These are phyloP conservation scores for Pterocles gutturalis DNA, from an alignment of 2,113 vertebrate genomes.

Conservation along the genomic window DNA sequence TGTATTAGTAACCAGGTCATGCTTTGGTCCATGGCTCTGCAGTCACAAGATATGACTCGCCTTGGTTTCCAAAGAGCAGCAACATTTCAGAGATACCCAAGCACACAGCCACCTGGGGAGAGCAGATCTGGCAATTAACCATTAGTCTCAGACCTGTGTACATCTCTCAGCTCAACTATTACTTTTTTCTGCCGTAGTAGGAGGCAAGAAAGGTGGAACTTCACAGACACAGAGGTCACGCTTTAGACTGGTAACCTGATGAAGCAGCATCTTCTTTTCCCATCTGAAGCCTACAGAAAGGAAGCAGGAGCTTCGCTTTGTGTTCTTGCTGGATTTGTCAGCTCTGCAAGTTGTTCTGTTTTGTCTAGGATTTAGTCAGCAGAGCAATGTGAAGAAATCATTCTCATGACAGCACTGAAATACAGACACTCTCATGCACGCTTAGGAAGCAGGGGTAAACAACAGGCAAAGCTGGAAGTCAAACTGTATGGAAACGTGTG, in stretches of 20 bases:
- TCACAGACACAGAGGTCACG: neutral
- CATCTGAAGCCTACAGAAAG: neutral
- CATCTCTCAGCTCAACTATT: neutral
- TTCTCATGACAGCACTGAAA: neutral
- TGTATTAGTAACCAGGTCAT: constrained; percentile 25
- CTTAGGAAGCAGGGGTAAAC: neutral
- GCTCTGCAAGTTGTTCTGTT: neutral
- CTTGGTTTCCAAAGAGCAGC: neutral
- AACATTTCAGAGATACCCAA: neutral
- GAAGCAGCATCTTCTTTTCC: neutral
- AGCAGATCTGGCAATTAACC: neutral
- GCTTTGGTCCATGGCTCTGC: neutral
- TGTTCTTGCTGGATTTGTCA: neutral
- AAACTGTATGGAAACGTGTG: neutral
- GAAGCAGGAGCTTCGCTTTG: neutral
- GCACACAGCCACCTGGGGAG: neutral
- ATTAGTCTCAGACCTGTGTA: neutral
- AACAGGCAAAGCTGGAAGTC: neutral
- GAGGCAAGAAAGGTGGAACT: neutral
- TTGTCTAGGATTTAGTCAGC: neutral
- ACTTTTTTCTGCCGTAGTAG: neutral
- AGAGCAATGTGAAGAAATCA: neutral
- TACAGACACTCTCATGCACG: neutral
- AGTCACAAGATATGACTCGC: neutral
- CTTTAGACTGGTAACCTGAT: neutral